Percentiles rank a stretch among this genome's conserved stretches.
phyloP scores from a whole-genome alignment of 2,113 vertebrate genomes.

The Hippocampus comes region DNA sequence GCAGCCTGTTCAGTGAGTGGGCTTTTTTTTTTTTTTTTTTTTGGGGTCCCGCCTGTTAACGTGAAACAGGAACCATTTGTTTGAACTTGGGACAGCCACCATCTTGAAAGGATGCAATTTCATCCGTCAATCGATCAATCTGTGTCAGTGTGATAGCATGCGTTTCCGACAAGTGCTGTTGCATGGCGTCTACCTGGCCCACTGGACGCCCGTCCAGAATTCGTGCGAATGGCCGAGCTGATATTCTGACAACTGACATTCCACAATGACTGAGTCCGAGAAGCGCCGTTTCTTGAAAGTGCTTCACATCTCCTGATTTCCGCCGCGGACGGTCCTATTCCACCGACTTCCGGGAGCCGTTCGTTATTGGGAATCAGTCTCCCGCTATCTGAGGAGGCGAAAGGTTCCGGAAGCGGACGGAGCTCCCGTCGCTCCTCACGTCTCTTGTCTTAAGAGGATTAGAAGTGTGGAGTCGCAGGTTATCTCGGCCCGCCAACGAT shows the following conservation, averaged over 20 bases:
- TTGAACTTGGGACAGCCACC: not conserved
- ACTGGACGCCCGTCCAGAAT: too few species aligned
- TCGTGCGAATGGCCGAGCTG: not conserved
- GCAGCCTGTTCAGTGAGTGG: constrained; percentile 30
- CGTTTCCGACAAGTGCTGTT: not conserved
- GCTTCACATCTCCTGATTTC: not conserved
- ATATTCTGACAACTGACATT: too few species aligned
- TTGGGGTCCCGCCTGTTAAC: constrained; percentile 16
- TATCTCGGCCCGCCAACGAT: constrained; percentile 25
- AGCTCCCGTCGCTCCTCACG: constrained; percentile 30
- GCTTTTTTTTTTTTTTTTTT: constrained; percentile 25
- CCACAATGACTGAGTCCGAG: not conserved
- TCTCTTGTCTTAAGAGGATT: constrained; percentile 50
- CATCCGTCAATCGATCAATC: too few species aligned
- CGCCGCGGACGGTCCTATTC: not conserved
- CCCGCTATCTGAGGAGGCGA: constrained; percentile 9
- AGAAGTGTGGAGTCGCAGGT: constrained; percentile 33
- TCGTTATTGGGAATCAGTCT: constrained; percentile 38
- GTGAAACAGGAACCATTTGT: constrained; percentile 33
- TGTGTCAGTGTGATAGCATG: not conserved
- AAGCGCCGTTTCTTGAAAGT: not conserved
- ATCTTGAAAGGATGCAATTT: not conserved
- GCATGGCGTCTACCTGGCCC: not conserved
- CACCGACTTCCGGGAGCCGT: not conserved
- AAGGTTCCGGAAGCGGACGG: constrained; percentile 32